These are phyloP conservation scores for Chloroceryle aenea DNA, from an alignment of 2,113 vertebrate genomes.

Conservation along the genomic window DNA sequence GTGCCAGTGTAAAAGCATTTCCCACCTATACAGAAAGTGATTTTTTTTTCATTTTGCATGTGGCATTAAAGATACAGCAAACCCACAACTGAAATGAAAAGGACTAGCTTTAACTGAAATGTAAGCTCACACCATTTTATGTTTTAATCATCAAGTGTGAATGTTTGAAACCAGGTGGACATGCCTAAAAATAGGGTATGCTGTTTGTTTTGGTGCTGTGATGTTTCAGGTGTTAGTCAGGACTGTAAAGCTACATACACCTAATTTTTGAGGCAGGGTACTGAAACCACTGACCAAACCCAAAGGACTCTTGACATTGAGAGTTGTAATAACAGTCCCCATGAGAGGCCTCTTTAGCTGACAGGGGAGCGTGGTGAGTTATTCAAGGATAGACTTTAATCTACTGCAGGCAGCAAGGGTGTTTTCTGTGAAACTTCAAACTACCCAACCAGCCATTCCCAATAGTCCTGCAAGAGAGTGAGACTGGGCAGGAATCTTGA, in stretches of 20 bases:
- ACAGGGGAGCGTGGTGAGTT: background rate
- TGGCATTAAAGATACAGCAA: background rate
- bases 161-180: conserved; percentile 3
- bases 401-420: background rate
- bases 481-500: background rate
- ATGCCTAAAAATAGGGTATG: background rate
- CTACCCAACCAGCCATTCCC: background rate
- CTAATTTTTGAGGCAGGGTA: background rate
- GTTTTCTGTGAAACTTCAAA: background rate
- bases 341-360: background rate
- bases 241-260: background rate
- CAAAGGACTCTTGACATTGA: background rate
- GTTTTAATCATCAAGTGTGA: background rate
- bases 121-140: background rate
- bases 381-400: background rate
- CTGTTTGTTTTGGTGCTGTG: background rate
- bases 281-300: background rate
- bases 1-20: background rate
- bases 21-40: background rate
- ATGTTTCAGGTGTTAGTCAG: background rate
- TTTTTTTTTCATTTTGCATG: background rate
- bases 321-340: background rate
- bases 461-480: background rate
- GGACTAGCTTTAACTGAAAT: background rate
- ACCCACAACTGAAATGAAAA: background rate